Percentiles rank a stretch among this genome's conserved stretches.
Conservation (phyloP, 2,113 vertebrate genomes). For the Heloderma charlesbogerti region DNA sequence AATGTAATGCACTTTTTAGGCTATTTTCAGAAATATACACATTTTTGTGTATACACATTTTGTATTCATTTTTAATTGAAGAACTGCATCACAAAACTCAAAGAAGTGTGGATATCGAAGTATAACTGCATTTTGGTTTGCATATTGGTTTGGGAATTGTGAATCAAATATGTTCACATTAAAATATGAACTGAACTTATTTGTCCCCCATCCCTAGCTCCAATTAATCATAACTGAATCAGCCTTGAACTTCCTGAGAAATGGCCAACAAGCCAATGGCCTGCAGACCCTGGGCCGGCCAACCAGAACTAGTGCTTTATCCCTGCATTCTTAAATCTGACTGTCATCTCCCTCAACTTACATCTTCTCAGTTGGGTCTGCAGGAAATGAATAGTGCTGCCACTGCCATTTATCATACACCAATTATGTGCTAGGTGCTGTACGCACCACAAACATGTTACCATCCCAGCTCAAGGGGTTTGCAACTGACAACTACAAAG, state of each 20-base stretch:
- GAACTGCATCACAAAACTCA: too few relatives aligned
- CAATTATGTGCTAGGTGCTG: not conserved
- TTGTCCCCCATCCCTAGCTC: not conserved
- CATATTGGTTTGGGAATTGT: too few relatives aligned
- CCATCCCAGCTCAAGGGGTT: not conserved
- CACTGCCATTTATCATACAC: not conserved
- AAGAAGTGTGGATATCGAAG: too few relatives aligned
- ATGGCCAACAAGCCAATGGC: not conserved
- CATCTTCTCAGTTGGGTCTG: too few relatives aligned
- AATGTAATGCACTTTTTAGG: too few relatives aligned
- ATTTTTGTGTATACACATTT: too few relatives aligned
- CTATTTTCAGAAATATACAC: too few relatives aligned
- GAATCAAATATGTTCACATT: too few relatives aligned
- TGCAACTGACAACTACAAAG: slow-evolving; percentile 17
- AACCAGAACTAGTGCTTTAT: not conserved
- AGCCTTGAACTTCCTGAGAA: not conserved
- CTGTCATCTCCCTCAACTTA: not conserved
- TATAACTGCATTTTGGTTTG: too few relatives aligned
- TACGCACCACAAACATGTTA: not conserved
- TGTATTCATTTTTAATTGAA: too few relatives aligned
- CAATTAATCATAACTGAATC: not conserved
- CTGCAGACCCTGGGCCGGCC: not conserved
- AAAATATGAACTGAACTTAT: too few relatives aligned
- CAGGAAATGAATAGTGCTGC: not conserved
- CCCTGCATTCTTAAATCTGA: not conserved